These are phyloP conservation scores for Gnathonemus longibarbis DNA, from an alignment of 2,113 vertebrate genomes.

Conservation along the genomic window DNA sequence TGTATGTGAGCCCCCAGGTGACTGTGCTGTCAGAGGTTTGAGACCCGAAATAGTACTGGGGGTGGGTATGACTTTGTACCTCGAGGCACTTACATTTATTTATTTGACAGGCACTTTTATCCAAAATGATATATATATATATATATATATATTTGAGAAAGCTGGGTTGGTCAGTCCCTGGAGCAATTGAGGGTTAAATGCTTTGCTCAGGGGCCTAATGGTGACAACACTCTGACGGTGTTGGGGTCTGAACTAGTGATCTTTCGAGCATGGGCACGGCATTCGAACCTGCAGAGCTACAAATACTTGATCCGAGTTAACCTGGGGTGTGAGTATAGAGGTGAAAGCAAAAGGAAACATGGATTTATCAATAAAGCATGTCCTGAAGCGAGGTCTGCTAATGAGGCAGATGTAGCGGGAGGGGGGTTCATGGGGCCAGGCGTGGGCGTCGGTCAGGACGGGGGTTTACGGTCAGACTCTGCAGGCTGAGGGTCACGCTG, in stretches of 20 bases:
- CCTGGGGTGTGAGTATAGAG: background rate
- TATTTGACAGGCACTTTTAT: background rate
- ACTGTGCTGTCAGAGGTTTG: slow-evolving; percentile 9
- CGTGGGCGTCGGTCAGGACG: background rate
- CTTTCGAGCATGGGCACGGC: background rate
- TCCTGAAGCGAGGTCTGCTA: background rate
- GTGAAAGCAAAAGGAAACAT: background rate
- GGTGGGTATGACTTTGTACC: background rate
- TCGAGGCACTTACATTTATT: background rate
- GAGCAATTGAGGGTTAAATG: background rate
- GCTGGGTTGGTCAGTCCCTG: background rate
- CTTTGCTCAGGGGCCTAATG: background rate
- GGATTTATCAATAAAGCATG: no score
- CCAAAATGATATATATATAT: background rate
- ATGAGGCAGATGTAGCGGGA: background rate
- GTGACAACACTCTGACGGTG: background rate
- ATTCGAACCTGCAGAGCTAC: background rate
- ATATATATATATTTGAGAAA: background rate
- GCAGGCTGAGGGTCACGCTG: background rate
- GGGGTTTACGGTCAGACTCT: background rate
- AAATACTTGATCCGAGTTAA: background rate
- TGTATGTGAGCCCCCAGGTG: slow-evolving; percentile 13
- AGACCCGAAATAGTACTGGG: background rate
- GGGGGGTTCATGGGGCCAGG: background rate
- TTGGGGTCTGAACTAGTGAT: background rate